Percentiles rank a stretch among this genome's conserved stretches.
phyloP scores from a whole-genome alignment of 2,113 vertebrate species.

The Calidris pugnax region DNA sequence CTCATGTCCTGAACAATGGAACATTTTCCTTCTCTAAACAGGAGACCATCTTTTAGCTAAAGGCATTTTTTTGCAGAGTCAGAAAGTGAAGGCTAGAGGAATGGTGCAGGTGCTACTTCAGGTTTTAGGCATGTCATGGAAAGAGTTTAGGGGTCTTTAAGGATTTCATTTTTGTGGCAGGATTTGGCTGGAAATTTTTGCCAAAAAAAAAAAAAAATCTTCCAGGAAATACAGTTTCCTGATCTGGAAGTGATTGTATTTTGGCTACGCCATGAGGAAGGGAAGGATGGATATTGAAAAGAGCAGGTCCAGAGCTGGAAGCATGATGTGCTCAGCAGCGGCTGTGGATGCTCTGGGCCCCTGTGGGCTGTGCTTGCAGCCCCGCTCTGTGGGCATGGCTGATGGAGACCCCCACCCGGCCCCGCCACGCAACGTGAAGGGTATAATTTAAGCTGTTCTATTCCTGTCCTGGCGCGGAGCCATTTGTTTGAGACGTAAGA shows the following conservation, averaged over 20 bases:
- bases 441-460: neutral
- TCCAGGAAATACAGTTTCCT: neutral
- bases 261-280: neutral
- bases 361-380: neutral
- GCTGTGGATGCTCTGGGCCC: rapidly evolving
- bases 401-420: neutral
- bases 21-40: neutral
- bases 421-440: rapidly evolving
- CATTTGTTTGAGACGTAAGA: neutral
- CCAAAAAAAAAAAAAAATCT: neutral
- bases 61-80: neutral
- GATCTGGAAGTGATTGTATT: neutral
- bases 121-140: neutral
- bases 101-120: neutral
- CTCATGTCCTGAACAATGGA: neutral
- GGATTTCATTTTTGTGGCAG: neutral
- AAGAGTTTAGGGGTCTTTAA: neutral
- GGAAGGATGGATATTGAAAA: neutral
- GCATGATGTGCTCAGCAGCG: rapidly evolving
- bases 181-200: neutral
- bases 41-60: neutral
- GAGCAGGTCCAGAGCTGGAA: neutral
- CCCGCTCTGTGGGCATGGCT: neutral
- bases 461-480: neutral
- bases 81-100: neutral